Evolutionary conservation across 2,888 invertebrate genomes (phyloP).

Genomic region (Pachycephus smyrnensis): DNA sequence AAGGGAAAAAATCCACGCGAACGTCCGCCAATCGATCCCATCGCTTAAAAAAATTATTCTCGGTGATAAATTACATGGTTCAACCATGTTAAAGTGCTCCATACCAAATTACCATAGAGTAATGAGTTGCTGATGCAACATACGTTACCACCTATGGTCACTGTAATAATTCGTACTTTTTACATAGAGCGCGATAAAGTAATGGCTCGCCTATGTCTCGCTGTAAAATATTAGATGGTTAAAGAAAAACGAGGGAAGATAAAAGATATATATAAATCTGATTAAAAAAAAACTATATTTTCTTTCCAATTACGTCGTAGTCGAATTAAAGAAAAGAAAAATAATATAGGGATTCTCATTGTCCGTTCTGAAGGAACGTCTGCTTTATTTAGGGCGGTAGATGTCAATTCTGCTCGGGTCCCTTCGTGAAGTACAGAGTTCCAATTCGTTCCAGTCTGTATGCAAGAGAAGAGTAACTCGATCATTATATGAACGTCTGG

Average conservation of each 20-base stretch:
- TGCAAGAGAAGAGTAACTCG: background rate
- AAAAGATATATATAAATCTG: background rate
- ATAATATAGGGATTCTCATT: slow-evolving; percentile 5
- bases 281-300: background rate
- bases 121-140: background rate
- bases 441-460: background rate
- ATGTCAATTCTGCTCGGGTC: background rate
- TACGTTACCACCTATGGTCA: background rate
- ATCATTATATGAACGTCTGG: background rate
- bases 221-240: background rate
- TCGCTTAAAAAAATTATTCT: background rate
- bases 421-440: background rate
- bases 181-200: background rate
- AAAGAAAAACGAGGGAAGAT: background rate
- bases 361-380: background rate
- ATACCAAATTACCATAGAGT: background rate
- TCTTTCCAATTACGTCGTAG: slow-evolving; percentile 10
- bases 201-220: background rate
- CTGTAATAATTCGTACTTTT: background rate
- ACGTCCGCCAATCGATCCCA: background rate
- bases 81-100: background rate
- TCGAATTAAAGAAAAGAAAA: slow-evolving; percentile 5
- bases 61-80: background rate
- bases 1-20: background rate
- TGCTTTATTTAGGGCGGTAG: slow-evolving; percentile 1